Conservation (phyloP, 2,113 vertebrate genomes). For the Oxygymnocypris stewartii region DNA sequence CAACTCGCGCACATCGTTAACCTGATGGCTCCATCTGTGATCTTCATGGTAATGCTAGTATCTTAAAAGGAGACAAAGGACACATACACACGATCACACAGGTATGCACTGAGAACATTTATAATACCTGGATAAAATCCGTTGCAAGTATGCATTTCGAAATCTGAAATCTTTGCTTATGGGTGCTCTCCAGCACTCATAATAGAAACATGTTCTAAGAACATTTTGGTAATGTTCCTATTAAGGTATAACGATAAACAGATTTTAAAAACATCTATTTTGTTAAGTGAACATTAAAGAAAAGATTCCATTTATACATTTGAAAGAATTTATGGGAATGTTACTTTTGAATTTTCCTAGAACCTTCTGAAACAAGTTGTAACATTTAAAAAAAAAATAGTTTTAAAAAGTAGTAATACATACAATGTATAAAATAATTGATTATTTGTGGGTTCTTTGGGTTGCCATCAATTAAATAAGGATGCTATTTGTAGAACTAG, state of each 20-base stretch:
- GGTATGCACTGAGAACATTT: not conserved
- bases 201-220: too few species aligned
- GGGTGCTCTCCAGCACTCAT: not conserved
- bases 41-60: slow-evolving; percentile 44
- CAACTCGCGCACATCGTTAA: slow-evolving; percentile 62
- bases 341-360: too few species aligned
- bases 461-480: not conserved
- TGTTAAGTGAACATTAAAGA: too few species aligned
- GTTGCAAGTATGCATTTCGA: not conserved
- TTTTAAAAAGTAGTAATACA: too few species aligned
- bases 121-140: not conserved
- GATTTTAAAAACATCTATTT: too few species aligned
- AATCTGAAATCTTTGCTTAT: not conserved
- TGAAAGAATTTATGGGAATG: too few species aligned
- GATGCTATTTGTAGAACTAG: not conserved
- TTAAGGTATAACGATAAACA: too few species aligned
- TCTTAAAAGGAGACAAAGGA: slow-evolving; percentile 61
- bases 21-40: slow-evolving; percentile 72
- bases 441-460: not conserved
- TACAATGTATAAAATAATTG: too few species aligned
- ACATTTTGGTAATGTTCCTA: too few species aligned
- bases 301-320: too few species aligned
- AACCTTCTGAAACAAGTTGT: too few species aligned
- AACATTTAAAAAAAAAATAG: too few species aligned
- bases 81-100: not conserved